Conservation (phyloP, 2,888 invertebrate species). For the Sinodicranocentrus sp. region DNA sequence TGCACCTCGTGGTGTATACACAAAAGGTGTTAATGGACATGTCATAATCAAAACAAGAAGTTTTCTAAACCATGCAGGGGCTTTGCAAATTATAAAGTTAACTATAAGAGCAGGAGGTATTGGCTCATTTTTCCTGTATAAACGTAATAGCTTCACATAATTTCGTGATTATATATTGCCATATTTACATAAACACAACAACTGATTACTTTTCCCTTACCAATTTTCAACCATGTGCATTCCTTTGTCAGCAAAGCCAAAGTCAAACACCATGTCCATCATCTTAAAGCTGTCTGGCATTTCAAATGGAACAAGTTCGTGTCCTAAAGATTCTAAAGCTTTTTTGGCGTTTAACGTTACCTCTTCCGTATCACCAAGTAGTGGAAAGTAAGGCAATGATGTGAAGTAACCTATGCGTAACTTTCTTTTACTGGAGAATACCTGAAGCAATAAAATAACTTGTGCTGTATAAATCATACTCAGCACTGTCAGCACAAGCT, state of each 20-base stretch:
- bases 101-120: conserved; percentile 55
- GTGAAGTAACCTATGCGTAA: conserved; percentile 69
- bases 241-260: conserved; percentile 70
- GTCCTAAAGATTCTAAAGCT: conserved; percentile 58
- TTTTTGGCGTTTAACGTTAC: conserved; percentile 51
- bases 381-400: conserved; percentile 57
- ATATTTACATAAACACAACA: too few relatives aligned
- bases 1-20: conserved; percentile 46
- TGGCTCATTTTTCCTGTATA: conserved; percentile 70
- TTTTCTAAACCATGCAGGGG: conserved; percentile 40
- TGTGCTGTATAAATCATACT: too few relatives aligned
- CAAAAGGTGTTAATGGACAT: conserved; percentile 21
- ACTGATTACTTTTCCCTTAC: conserved; percentile 40
- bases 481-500: too few relatives aligned
- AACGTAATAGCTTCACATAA: neutral
- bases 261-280: conserved; percentile 50
- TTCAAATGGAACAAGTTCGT: conserved; percentile 59
- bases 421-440: conserved; percentile 32
- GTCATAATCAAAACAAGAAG: conserved; percentile 47
- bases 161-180: neutral
- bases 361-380: conserved; percentile 63
- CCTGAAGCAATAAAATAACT: too few relatives aligned
- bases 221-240: conserved; percentile 53
- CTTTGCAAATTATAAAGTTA: conserved; percentile 46
- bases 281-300: conserved; percentile 62